Conservation (phyloP, 2,888 invertebrate genomes). For the Synergus itoensis region DNA sequence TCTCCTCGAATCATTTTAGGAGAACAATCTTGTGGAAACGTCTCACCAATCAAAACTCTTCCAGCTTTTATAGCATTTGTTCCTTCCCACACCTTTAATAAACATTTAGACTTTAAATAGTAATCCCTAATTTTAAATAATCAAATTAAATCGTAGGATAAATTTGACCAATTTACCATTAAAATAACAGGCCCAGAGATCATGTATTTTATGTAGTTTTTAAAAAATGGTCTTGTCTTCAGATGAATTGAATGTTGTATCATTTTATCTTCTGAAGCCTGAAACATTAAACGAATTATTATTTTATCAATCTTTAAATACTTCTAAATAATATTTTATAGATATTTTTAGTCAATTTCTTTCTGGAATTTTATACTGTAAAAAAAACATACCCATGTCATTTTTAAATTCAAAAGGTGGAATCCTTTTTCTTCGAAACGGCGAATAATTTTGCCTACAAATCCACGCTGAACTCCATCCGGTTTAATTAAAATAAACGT, state of each 20-base stretch:
- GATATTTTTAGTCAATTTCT: not conserved
- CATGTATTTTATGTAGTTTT: constrained; percentile 24
- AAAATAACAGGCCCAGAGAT: constrained; percentile 11
- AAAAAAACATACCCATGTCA: constrained; percentile 84
- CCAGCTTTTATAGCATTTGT: constrained; percentile 4
- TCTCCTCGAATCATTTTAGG: constrained; percentile 39
- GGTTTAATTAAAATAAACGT: constrained; percentile 99
- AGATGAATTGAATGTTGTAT: constrained; percentile 22
- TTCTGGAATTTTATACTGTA: not conserved
- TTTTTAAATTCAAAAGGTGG: constrained; percentile 96
- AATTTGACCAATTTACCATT: not conserved
- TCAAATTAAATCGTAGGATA: not conserved
- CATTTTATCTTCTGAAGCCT: constrained; percentile 14
- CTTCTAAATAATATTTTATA: not conserved
- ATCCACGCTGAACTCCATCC: constrained; percentile 97
- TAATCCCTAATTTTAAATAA: not conserved
- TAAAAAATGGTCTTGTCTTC: not conserved
- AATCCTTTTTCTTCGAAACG: constrained; percentile 98
- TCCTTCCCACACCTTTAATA: constrained; percentile 20
- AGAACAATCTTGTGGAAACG: constrained; percentile 23
- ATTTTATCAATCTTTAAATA: not conserved
- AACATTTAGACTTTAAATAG: not conserved
- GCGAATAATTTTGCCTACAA: constrained; percentile 96
- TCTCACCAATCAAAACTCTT: constrained; percentile 20
- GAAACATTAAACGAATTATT: not conserved